Evolutionary conservation across 2,888 invertebrate genomes (phyloP), one percentile per base, ranked within the genome.

Genomic region (Limulus polyphemus): DNA sequence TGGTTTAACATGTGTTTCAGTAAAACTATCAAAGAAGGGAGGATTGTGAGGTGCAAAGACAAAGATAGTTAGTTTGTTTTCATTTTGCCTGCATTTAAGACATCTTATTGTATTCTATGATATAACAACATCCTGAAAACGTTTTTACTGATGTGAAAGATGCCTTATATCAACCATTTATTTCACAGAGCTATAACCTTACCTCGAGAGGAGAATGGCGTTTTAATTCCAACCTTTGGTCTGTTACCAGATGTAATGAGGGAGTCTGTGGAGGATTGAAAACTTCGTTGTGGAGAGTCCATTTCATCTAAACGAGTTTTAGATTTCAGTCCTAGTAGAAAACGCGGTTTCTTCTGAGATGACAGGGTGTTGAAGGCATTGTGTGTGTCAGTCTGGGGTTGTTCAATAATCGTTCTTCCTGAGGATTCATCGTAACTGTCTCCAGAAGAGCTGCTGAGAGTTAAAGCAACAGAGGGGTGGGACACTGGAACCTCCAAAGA

Each of bases 271-370:
- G 32, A 32, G 7, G 64, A 66, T 55, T 62, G 54, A 56, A 63
- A 64, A 52, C 59, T 50, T 54, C 32, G 16, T 32, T 54, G 54
- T 11, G 9, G 16, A 13, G 55, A 14, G 17, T 46, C 52, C 1
- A 55, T 55, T 46, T 66, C 67, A 32, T 69, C 69, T 58, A 70
- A 69, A 11, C 70, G 63, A 49, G 70, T 65, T 55, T 68, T 67
- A 47, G 70, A 67, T 49, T 65, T 68, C 49, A 66, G 57, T 49
- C 67, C 69, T 67, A 69, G 69, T 48, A 67, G 62, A 57, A 65
- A 65, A 62, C 65, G 63, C 11, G 67, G 65, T 59, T 65, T 68
- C 50, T 65, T 65, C 32, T 64, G 50, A 11, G 58, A 55, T 55
- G 62, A 50, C 7, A 7, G 32, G 3, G 32, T 32, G 32, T 32